Percentiles rank a stretch among this genome's conserved stretches.
Conservation (phyloP, 2,888 invertebrate genomes). For the Heteromyza rotundicornis region DNA sequence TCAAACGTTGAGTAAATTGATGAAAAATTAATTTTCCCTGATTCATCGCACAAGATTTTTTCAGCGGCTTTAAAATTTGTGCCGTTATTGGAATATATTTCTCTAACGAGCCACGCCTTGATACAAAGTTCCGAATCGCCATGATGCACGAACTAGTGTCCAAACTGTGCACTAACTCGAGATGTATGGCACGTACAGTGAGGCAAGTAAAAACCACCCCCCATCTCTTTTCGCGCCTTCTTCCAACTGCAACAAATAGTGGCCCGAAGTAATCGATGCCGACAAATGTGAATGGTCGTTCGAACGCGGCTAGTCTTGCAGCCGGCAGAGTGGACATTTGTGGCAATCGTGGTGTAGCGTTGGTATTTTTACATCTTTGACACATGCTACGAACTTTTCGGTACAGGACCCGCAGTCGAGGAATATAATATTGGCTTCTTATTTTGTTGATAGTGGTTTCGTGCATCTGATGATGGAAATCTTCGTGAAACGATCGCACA, state of each 20-base stretch:
- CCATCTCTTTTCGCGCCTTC: slow-evolving; percentile 32
- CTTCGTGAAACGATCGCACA: slow-evolving; percentile 25
- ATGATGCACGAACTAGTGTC: slow-evolving; percentile 31
- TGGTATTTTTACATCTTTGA: slow-evolving; percentile 28
- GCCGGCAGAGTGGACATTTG: slow-evolving; percentile 29
- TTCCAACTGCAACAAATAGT: slow-evolving; percentile 24
- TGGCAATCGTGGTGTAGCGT: slow-evolving; percentile 16
- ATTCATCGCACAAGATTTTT: neutral
- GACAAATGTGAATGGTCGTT: slow-evolving; percentile 31
- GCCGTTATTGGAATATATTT: slow-evolving; percentile 10
- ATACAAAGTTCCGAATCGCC: slow-evolving; percentile 26
- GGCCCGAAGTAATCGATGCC: slow-evolving; percentile 36
- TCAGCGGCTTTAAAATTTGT: slow-evolving; percentile 13
- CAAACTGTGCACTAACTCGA: slow-evolving; percentile 29
- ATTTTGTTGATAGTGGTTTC: slow-evolving; percentile 28
- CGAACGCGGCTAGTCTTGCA: slow-evolving; percentile 25
- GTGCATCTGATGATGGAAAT: slow-evolving; percentile 26
- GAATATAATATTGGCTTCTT: slow-evolving; percentile 26
- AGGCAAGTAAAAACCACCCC: slow-evolving; percentile 34
- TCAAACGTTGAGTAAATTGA: neutral
- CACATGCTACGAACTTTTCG: slow-evolving; percentile 26
- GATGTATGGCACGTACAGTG: slow-evolving; percentile 31
- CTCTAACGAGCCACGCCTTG: slow-evolving; percentile 8
- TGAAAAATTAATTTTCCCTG: neutral
- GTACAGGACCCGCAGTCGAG: slow-evolving; percentile 25